Conservation (phyloP, 2,113 vertebrate genomes). For the Myiozetetes cayanensis region DNA sequence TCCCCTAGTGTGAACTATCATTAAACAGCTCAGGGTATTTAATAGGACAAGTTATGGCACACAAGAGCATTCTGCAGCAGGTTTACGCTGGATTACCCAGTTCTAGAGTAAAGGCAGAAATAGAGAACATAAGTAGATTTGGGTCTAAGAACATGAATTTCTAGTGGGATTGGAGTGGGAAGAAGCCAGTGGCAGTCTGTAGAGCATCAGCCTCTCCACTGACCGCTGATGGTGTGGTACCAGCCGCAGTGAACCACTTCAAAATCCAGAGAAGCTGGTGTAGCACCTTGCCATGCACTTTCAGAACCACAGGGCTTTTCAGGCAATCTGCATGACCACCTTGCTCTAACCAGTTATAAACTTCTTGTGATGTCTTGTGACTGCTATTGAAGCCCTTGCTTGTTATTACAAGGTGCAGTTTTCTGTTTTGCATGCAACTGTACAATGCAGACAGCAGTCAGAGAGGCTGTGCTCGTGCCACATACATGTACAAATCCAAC, state of each 20-base stretch:
- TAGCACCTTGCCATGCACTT: background rate
- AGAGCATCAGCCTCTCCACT: background rate
- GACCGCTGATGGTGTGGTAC: fast-evolving
- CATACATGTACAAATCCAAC: background rate
- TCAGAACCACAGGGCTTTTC: background rate
- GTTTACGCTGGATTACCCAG: background rate
- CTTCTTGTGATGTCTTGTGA: background rate
- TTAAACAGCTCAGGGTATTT: background rate
- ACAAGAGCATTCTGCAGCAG: background rate
- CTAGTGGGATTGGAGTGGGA: fast-evolving
- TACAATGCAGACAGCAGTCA: background rate
- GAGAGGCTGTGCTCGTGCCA: background rate
- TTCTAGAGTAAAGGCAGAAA: background rate
- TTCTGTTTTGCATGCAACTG: background rate
- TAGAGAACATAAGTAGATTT: background rate
- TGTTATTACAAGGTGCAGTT: background rate
- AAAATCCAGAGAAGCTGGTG: background rate
- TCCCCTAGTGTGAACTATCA: background rate
- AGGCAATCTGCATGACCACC: background rate
- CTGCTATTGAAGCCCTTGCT: background rate
- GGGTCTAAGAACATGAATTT: background rate
- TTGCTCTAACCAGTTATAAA: background rate
- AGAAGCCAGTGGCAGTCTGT: background rate
- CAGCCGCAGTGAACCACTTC: background rate
- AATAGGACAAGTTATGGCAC: background rate